A percentile compares a stretch with the other conserved stretches of the same genome.
Evolutionary conservation across 2,113 vertebrate species (phyloP).

Genomic region (Centrocercus urophasianus): DNA sequence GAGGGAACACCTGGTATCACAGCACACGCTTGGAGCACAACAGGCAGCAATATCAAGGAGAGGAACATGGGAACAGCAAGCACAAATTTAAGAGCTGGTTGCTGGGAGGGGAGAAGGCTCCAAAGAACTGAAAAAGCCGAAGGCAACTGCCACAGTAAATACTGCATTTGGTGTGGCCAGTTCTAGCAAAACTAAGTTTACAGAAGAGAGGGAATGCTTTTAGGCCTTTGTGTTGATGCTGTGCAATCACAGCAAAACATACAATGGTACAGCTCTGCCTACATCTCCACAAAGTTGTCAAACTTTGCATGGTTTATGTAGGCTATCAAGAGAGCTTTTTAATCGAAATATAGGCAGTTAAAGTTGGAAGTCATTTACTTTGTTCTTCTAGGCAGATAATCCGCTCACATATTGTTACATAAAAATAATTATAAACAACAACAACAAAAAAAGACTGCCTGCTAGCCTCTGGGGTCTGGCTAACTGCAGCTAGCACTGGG

Average conservation of each 20-base stretch:
- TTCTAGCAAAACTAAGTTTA: not conserved
- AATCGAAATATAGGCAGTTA: not conserved
- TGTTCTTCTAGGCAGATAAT: not conserved
- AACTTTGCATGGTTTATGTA: not conserved
- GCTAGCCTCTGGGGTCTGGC: not conserved
- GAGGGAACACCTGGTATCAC: no score
- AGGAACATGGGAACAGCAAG: accelerated
- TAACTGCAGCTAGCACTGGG: not conserved
- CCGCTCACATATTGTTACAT: not conserved
- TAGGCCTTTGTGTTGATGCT: not conserved
- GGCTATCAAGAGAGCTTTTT: not conserved
- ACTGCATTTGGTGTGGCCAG: not conserved
- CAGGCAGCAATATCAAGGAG: not conserved
- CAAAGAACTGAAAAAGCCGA: not conserved
- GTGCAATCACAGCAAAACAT: not conserved
- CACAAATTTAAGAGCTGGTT: not conserved
- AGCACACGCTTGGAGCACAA: not conserved
- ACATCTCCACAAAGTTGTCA: not conserved
- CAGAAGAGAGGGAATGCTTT: not conserved
- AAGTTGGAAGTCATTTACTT: not conserved
- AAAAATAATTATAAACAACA: not conserved
- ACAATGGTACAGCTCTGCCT: not conserved
- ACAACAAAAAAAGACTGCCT: not conserved
- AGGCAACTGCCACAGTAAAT: not conserved
- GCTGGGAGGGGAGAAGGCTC: not conserved